phyloP scores from a whole-genome alignment of 1,140 invertebrate species.

The Lepidurus packardi region DNA sequence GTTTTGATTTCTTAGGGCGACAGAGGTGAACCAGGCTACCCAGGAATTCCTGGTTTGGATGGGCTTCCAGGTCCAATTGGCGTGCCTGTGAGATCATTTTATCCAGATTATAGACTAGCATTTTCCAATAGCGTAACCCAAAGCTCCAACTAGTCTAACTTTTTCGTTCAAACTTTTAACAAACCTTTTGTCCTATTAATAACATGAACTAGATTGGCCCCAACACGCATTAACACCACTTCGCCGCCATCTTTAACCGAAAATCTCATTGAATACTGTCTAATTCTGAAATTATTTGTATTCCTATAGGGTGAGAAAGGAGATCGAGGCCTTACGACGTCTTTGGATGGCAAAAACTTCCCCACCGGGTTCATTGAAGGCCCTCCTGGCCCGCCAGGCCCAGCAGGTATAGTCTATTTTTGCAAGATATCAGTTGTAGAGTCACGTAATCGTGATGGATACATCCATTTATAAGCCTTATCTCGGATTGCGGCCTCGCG shows the following conservation, averaged over 20 bases:
- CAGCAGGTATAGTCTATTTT: conserved; percentile 61
- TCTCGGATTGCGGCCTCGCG: too few relatives aligned
- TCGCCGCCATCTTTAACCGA: conserved; percentile 18
- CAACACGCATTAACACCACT: conserved; percentile 17
- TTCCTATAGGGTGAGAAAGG: conserved; percentile 73
- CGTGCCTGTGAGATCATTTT: conserved; percentile 45
- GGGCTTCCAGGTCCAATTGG: conserved; percentile 45
- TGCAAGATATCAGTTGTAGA: conserved; percentile 23
- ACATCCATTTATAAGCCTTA: too few relatives aligned
- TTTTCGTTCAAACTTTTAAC: neutral
- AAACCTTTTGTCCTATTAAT: conserved; percentile 24
- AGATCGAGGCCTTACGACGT: conserved; percentile 80
- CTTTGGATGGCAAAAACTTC: conserved; percentile 80
- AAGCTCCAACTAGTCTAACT: neutral
- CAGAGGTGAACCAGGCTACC: conserved; percentile 45
- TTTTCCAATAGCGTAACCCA: conserved; percentile 15
- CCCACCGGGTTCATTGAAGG: conserved; percentile 88
- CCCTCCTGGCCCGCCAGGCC: conserved; percentile 82
- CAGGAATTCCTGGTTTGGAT: conserved; percentile 46
- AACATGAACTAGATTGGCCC: neutral
- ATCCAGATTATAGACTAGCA: neutral
- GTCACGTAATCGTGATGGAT: neutral
- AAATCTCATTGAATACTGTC: neutral
- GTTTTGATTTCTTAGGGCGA: conserved; percentile 42
- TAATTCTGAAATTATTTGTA: conserved; percentile 4